Conservation (phyloP, 1,140 invertebrate species). For the Drosophila pandora region DNA sequence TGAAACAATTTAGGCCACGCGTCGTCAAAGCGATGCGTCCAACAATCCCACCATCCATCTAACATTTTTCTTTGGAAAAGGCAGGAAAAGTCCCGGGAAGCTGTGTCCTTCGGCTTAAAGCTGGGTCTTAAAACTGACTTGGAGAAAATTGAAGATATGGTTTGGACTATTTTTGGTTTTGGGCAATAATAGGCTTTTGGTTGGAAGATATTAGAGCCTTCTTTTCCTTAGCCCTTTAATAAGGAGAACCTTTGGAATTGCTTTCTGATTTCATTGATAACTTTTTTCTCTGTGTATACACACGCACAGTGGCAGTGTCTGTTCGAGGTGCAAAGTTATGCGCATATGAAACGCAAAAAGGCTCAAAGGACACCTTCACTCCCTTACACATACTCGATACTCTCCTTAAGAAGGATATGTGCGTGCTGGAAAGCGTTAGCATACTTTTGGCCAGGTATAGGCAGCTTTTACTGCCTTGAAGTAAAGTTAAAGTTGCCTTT, state of each 20-base stretch:
- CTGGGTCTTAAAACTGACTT: conserved; percentile 21
- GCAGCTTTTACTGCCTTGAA: conserved; percentile 3
- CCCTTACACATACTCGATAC: conserved; percentile 2
- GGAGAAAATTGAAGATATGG: conserved; percentile 7
- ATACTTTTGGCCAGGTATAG: conserved; percentile 78
- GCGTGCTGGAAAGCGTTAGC: conserved; percentile 80
- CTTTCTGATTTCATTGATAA: conserved; percentile 2
- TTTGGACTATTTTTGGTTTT: background rate
- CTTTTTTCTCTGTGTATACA: conserved; percentile 28
- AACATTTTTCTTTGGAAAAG: conserved; percentile 5
- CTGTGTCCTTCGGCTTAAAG: conserved; percentile 21
- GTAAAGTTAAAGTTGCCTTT: conserved; percentile 79
- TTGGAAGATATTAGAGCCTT: background rate
- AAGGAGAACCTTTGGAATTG: background rate
- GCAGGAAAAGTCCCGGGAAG: background rate
- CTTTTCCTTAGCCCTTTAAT: background rate
- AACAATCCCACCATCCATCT: conserved; percentile 26
- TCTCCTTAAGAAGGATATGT: conserved; percentile 46
- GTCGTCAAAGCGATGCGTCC: conserved; percentile 43
- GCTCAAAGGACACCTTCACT: conserved; percentile 26
- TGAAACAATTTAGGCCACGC: conserved; percentile 79
- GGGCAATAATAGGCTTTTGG: background rate
- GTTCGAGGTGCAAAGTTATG: conserved; percentile 77
- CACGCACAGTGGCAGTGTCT: conserved; percentile 41
- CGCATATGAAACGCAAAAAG: conserved; percentile 62